These are phyloP conservation scores for Drosophila suzukii DNA, from an alignment of 1,140 invertebrate species.

Conservation along the genomic window DNA sequence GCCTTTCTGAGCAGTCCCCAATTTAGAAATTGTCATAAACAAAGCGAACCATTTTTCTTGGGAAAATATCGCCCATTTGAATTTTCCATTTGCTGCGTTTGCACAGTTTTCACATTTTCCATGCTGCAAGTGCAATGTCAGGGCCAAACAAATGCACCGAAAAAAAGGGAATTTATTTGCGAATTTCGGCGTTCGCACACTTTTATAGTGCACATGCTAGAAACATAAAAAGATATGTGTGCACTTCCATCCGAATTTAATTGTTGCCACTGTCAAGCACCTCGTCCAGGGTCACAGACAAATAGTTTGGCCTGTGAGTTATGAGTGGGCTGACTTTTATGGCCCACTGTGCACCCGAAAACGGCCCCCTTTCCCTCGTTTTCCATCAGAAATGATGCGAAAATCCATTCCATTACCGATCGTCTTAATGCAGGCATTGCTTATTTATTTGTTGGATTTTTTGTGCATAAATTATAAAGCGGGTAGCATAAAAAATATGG, in stretches of 20 bases:
- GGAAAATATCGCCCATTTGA: slow-evolving; percentile 42
- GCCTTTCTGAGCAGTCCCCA: slow-evolving; percentile 5
- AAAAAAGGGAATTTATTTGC: slow-evolving; percentile 64
- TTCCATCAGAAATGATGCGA: slow-evolving; percentile 14
- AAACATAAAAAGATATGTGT: slow-evolving; percentile 63
- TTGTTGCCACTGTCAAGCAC: slow-evolving; percentile 69
- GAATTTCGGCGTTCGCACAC: slow-evolving; percentile 9
- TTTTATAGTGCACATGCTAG: slow-evolving; percentile 72
- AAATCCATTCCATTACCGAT: slow-evolving; percentile 34
- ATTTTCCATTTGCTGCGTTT: slow-evolving; percentile 24
- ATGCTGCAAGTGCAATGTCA: slow-evolving; percentile 68
- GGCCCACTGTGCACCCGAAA: slow-evolving; percentile 58
- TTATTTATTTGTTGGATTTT: slow-evolving; percentile 44
- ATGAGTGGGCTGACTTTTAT: slow-evolving; percentile 70
- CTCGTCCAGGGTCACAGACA: slow-evolving; percentile 66
- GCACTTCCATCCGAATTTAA: slow-evolving; percentile 37
- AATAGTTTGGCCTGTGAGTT: slow-evolving; percentile 72
- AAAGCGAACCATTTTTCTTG: slow-evolving; percentile 44
- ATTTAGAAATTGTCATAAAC: slow-evolving; percentile 52
- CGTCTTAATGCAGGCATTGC: slow-evolving; percentile 51
- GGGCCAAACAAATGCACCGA: slow-evolving; percentile 43
- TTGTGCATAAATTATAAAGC: slow-evolving; percentile 71
- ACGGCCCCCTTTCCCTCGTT: slow-evolving; percentile 24
- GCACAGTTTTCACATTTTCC: slow-evolving; percentile 39
- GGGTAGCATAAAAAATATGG: slow-evolving; percentile 61